Conservation (phyloP, 2,888 invertebrate genomes). For the Prosopocoilus inquinatus region DNA sequence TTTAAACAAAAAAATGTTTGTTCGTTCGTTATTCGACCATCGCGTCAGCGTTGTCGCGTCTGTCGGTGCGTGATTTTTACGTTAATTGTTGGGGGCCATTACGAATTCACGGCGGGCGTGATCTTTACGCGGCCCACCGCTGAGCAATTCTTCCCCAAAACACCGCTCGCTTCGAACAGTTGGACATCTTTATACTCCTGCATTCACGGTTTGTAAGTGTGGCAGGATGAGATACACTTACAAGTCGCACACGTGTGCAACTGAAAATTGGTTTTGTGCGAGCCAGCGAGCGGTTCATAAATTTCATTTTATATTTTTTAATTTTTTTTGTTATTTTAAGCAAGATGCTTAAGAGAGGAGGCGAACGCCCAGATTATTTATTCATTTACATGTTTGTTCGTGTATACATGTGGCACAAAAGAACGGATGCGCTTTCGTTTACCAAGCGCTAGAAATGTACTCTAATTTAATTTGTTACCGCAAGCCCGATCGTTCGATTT, state of each 20-base stretch:
- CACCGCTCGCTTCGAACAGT: slow-evolving; percentile 2
- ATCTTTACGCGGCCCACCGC: neutral
- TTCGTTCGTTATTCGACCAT: neutral
- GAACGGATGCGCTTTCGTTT: no score
- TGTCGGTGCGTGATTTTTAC: neutral
- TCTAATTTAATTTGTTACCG: no score
- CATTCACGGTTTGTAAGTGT: slow-evolving; percentile 9
- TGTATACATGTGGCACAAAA: no score
- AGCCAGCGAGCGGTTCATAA: neutral
- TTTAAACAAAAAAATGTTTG: no score
- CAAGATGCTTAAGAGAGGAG: no score
- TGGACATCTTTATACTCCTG: slow-evolving; percentile 8
- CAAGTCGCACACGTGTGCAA: slow-evolving; percentile 1
- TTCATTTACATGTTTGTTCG: no score
- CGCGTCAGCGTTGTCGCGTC: no score
- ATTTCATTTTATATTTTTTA: no score
- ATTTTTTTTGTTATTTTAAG: no score
- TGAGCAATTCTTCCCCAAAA: neutral
- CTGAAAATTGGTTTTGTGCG: neutral
- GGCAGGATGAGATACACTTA: slow-evolving; percentile 8
- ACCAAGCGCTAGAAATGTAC: no score
- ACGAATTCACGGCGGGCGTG: neutral
- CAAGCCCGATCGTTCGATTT: no score
- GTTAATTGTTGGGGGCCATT: neutral
- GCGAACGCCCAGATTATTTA: no score